Evolutionary conservation across 2,797 vertebrate species (phyloP).

Genomic region (Gymnothorax reevesii): DNA sequence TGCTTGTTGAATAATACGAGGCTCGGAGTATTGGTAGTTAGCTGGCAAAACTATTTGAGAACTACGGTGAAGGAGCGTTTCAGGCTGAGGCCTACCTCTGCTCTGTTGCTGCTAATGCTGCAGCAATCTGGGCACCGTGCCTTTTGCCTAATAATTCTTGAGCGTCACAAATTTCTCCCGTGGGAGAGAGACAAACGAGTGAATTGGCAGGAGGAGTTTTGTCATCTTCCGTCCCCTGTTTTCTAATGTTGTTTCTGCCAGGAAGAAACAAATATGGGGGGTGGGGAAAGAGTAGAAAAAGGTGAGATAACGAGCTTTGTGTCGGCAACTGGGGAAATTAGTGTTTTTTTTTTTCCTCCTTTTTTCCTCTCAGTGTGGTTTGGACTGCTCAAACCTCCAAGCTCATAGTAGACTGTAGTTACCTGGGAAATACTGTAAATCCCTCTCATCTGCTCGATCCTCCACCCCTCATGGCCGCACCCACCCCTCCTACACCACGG

Average conservation of each 20-base stretch:
- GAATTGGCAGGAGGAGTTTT: not conserved
- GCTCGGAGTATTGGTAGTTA: not conserved
- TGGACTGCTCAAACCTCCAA: not conserved
- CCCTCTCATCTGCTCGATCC: not conserved
- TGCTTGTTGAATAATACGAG: slow-evolving; percentile 18
- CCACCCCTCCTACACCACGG: not conserved
- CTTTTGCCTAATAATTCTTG: slow-evolving; percentile 13
- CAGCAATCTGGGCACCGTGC: not conserved
- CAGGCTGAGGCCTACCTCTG: too few relatives aligned
- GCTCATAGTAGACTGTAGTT: not conserved
- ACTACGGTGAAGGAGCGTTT: not conserved
- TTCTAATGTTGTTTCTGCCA: not conserved
- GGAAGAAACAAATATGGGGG: not conserved
- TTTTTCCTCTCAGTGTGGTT: not conserved
- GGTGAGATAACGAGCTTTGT: slow-evolving; percentile 3
- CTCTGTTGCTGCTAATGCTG: not conserved
- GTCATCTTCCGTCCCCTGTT: not conserved
- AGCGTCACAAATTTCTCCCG: not conserved
- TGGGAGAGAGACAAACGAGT: not conserved
- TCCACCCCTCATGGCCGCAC: not conserved
- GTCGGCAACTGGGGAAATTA: slow-evolving; percentile 8
- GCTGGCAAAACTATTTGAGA: not conserved
- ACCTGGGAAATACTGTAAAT: not conserved
- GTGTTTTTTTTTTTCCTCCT: too few relatives aligned
- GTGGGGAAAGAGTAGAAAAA: not conserved